Evolutionary conservation across 2,113 vertebrate species (phyloP).

Genomic region (Pelodiscus sinensis): DNA sequence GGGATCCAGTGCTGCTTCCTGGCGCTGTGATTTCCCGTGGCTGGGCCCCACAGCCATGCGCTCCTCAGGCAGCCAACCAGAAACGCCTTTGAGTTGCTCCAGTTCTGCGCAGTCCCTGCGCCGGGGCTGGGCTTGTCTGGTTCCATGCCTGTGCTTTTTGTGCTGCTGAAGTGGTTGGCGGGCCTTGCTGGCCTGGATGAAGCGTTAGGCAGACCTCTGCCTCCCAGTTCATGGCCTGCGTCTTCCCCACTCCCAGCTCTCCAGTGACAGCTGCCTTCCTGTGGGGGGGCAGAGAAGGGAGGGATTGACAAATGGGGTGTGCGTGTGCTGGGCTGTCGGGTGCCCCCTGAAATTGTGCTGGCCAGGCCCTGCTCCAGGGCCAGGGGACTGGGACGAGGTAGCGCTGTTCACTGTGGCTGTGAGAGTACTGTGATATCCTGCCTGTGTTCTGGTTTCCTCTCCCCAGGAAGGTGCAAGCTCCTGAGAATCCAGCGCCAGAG

Average conservation of each 20-base stretch:
- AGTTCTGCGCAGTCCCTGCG: not conserved
- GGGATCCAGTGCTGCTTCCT: not conserved
- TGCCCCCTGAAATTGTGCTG: not conserved
- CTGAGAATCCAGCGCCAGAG: not conserved
- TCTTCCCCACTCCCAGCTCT: not conserved
- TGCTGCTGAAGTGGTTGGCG: not conserved
- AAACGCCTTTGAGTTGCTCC: not conserved
- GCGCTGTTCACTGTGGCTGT: fast-evolving
- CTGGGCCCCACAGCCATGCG: not conserved
- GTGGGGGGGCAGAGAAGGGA: not conserved
- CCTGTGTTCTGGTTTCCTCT: not conserved
- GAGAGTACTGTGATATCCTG: fast-evolving
- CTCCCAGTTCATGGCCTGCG: not conserved
- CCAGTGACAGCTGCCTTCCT: not conserved
- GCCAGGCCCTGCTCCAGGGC: not conserved
- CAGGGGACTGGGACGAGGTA: not conserved
- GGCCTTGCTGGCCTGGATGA: not conserved
- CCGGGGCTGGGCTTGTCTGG: not conserved
- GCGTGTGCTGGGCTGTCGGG: not conserved
- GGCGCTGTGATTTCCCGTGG: not conserved
- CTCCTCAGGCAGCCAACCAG: not conserved
- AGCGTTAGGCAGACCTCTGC: not conserved
- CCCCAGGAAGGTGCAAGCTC: constrained; percentile 19
- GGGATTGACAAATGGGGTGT: not conserved
- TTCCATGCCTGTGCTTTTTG: not conserved